These are phyloP conservation scores for Sturmia bella DNA, from an alignment of 2,888 invertebrate species.

Conservation along the genomic window DNA sequence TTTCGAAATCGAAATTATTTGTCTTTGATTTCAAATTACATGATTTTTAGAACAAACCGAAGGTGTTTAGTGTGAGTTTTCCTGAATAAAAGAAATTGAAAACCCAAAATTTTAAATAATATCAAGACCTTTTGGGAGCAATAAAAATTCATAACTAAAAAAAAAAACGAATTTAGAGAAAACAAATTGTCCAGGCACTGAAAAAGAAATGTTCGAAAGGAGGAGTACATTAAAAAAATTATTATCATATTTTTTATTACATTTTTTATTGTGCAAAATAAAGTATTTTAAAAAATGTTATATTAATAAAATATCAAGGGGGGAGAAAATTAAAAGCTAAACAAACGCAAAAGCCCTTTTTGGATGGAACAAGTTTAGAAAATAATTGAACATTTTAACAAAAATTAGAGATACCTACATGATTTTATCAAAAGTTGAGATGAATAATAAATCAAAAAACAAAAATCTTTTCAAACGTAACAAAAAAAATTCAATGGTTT, in stretches of 20 bases:
- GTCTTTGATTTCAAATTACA: no score
- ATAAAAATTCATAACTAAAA: no score
- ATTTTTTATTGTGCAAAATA: slow-evolving; percentile 59
- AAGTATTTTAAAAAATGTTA: slow-evolving; percentile 43
- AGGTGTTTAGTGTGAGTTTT: no score
- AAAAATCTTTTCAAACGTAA: slow-evolving; percentile 18
- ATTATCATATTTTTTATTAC: slow-evolving; percentile 26
- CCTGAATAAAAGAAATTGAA: no score
- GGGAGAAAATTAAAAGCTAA: slow-evolving; percentile 6
- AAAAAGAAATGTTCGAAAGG: no score
- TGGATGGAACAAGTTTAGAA: slow-evolving; percentile 25
- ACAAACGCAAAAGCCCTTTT: slow-evolving; percentile 60
- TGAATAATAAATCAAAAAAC: slow-evolving; percentile 57
- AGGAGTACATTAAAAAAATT: slow-evolving; percentile 19
- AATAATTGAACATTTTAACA: slow-evolving; percentile 18
- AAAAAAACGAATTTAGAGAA: no score
- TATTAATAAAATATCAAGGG: slow-evolving; percentile 26
- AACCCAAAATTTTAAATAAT: no score
- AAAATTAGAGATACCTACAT: slow-evolving; percentile 22
- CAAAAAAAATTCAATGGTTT: not conserved
- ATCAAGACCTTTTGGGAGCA: no score
- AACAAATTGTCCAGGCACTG: no score
- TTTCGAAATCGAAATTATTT: no score
- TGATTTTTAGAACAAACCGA: no score
- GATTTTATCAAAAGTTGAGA: not conserved